Conservation (phyloP, 2,888 invertebrate genomes). For the Melieria picta region DNA sequence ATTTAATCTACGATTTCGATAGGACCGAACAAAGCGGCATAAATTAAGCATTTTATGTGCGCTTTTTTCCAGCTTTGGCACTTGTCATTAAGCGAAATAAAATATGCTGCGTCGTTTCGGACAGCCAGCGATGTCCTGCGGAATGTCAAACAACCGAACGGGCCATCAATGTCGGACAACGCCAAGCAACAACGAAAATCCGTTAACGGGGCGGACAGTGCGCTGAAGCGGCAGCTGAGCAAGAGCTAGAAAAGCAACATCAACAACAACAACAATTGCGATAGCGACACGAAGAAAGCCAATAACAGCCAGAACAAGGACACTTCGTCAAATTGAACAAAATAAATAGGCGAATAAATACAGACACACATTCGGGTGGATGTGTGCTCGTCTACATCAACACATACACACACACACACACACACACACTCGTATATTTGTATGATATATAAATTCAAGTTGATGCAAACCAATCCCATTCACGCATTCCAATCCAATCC, state of each 20-base stretch:
- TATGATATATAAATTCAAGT: not conserved
- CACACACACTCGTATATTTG: not conserved
- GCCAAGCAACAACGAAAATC: constrained; percentile 19
- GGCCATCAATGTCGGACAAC: constrained; percentile 53
- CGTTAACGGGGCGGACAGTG: constrained; percentile 35
- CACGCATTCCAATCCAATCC: constrained; percentile 31
- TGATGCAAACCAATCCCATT: constrained; percentile 16
- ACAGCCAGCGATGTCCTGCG: constrained; percentile 52
- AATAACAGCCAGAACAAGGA: constrained; percentile 39
- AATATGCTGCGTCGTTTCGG: constrained; percentile 50
- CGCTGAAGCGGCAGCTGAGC: not conserved
- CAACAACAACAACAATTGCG: constrained; percentile 21
- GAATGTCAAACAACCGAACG: constrained; percentile 57
- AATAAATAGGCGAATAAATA: constrained; percentile 38
- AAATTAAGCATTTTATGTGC: constrained; percentile 60
- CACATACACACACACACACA: not conserved
- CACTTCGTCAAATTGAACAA: constrained; percentile 49
- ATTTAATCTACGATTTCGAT: constrained; percentile 30
- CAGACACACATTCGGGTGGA: not conserved
- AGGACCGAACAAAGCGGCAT: constrained; percentile 46
- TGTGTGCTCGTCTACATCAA: no score
- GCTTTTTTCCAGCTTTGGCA: constrained; percentile 44
- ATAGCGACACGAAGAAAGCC: not conserved
- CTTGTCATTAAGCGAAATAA: constrained; percentile 58
- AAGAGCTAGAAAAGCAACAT: constrained; percentile 38